These are phyloP conservation scores for Polypterus bichir DNA, from an alignment of 2,113 vertebrate species.

Conservation along the genomic window DNA sequence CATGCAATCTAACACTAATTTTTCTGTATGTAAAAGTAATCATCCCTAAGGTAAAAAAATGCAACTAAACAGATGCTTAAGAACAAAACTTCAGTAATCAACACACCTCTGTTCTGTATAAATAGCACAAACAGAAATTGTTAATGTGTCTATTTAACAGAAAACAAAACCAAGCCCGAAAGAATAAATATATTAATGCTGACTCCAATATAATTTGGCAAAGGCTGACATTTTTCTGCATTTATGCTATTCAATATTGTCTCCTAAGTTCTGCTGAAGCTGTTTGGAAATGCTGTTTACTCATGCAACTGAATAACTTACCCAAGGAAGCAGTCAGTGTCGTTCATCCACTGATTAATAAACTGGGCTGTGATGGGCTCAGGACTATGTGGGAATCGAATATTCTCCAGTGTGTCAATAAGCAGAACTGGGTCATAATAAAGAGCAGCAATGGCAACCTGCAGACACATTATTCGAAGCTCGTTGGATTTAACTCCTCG, in stretches of 20 bases:
- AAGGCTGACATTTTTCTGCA: too few species aligned
- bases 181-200: too few species aligned
- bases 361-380: conserved; percentile 89
- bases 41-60: too few species aligned
- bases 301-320: conserved; percentile 25
- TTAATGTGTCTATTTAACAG: too few species aligned
- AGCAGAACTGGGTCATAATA: conserved; percentile 86
- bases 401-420: conserved; percentile 79
- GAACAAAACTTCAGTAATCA: too few species aligned
- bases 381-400: conserved; percentile 76
- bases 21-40: too few species aligned
- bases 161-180: too few species aligned
- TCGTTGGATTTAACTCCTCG: conserved; percentile 86
- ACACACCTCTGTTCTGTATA: too few species aligned
- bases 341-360: conserved; percentile 97
- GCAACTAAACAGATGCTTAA: too few species aligned
- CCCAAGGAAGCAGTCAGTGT: conserved; percentile 93
- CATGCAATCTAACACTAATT: too few species aligned
- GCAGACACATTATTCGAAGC: conserved; percentile 90
- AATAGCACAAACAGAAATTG: too few species aligned
- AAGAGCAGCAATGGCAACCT: conserved; percentile 86
- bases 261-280: background rate
- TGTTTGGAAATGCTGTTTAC: background rate
- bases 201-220: too few species aligned
- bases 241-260: background rate